These are phyloP conservation scores for Epizoanthus scotinus DNA, from an alignment of 92 coral and sea anemone species.

Conservation along the genomic window DNA sequence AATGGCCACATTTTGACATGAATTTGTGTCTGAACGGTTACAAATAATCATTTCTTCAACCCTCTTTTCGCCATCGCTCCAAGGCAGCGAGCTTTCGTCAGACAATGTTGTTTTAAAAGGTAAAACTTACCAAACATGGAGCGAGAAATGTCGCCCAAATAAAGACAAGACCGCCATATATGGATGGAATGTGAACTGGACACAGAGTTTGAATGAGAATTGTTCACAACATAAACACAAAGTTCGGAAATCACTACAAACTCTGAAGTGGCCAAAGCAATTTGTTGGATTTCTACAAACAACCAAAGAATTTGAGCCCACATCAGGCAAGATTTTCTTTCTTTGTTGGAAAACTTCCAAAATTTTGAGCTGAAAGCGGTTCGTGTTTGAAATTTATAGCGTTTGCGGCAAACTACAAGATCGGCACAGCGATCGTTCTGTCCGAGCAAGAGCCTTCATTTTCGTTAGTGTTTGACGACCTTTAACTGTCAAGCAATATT, in stretches of 20 bases:
- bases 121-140: constrained; percentile 64
- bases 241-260: constrained; percentile 11
- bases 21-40: neutral
- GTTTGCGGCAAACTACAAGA: constrained; percentile 7
- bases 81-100: neutral
- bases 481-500: neutral
- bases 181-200: constrained; percentile 95
- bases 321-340: neutral
- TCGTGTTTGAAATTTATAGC: constrained; percentile 3
- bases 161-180: constrained; percentile 98
- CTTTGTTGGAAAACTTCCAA: neutral
- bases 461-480: constrained; percentile 9
- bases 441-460: neutral
- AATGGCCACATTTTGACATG: neutral
- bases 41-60: neutral
- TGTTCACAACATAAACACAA: constrained; percentile 42
- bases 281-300: constrained; percentile 25
- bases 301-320: constrained; percentile 2
- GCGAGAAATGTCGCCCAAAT: constrained; percentile 77
- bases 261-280: constrained; percentile 13
- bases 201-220: constrained; percentile 84
- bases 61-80: too few species aligned
- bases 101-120: constrained; percentile 39
- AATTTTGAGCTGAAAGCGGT: neutral
- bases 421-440: neutral